These are phyloP conservation scores for Myioborus melanocephalus DNA, from an alignment of 2,797 vertebrate species.

Conservation along the genomic window DNA sequence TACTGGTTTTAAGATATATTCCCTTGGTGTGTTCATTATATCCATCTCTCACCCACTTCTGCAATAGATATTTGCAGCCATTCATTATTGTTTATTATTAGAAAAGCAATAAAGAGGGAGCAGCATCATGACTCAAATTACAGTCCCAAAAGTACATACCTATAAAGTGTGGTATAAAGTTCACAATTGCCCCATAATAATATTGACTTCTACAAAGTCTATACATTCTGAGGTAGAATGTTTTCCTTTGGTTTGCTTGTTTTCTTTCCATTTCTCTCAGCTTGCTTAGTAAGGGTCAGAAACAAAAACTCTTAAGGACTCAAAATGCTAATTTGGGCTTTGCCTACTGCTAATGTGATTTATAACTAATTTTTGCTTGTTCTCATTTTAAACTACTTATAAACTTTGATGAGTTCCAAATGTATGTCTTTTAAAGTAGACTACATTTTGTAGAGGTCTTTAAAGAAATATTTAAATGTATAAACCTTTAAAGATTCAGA, in stretches of 20 bases:
- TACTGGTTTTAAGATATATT: constrained; percentile 58
- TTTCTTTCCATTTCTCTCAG: neutral
- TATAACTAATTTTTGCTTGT: neutral
- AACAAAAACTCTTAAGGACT: neutral
- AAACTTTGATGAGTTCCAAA: neutral
- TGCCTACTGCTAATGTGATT: neutral
- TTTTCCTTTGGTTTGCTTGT: neutral
- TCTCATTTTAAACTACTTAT: neutral
- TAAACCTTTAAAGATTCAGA: neutral
- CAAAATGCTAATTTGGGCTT: neutral
- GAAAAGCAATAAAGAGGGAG: constrained; percentile 49
- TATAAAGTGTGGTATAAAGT: neutral
- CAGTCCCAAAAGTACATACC: neutral
- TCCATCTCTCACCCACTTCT: constrained; percentile 23
- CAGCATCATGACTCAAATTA: neutral
- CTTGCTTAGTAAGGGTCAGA: neutral
- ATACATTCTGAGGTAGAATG: neutral
- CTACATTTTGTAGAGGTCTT: neutral
- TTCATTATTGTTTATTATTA: constrained; percentile 58
- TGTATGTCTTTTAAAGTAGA: neutral
- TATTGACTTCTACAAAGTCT: neutral
- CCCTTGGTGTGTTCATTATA: constrained; percentile 53
- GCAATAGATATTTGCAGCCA: constrained; percentile 38
- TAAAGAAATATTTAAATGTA: neutral
- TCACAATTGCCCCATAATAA: neutral